Conservation (phyloP, 2,797 vertebrate species). For the Valencia hispanica region DNA sequence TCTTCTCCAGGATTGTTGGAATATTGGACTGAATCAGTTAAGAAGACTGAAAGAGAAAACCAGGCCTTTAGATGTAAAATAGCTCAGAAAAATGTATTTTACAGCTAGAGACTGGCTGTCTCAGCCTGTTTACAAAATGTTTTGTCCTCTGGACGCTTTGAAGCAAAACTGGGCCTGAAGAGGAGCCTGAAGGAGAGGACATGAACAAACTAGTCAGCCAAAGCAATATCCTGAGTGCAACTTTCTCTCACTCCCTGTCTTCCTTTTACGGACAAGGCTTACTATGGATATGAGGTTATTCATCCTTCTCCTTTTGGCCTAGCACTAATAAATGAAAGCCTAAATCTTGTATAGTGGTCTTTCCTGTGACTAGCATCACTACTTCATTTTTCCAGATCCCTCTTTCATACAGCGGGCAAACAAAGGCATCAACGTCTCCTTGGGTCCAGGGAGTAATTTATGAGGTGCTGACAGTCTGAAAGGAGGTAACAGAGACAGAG, state of each 20-base stretch:
- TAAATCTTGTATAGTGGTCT: slow-evolving; percentile 7
- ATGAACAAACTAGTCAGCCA: slow-evolving; percentile 48
- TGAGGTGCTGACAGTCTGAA: slow-evolving; percentile 83
- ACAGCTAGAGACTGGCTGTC: not conserved
- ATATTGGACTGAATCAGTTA: not conserved
- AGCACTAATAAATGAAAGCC: slow-evolving; percentile 65
- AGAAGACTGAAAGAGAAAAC: not conserved
- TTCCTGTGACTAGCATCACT: slow-evolving; percentile 40
- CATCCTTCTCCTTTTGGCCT: slow-evolving; percentile 53
- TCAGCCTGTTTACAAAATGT: not conserved
- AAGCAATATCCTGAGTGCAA: slow-evolving; percentile 66
- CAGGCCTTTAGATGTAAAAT: not conserved
- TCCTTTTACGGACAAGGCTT: slow-evolving; percentile 42
- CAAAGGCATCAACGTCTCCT: slow-evolving; percentile 74
- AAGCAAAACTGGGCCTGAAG: slow-evolving; percentile 19
- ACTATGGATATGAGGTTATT: slow-evolving; percentile 49
- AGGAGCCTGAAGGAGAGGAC: slow-evolving; percentile 45
- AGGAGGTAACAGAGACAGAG: slow-evolving; percentile 72
- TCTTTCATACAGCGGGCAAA: slow-evolving; percentile 63
- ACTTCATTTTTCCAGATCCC: slow-evolving; percentile 50
- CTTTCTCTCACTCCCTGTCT: slow-evolving; percentile 63
- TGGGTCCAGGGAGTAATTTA: slow-evolving; percentile 79
- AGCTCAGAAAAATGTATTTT: not conserved
- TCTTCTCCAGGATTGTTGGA: not conserved
- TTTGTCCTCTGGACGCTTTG: not conserved